These are phyloP conservation scores for Gymnothorax javanicus DNA, from an alignment of 2,797 vertebrate species.

Conservation along the genomic window DNA sequence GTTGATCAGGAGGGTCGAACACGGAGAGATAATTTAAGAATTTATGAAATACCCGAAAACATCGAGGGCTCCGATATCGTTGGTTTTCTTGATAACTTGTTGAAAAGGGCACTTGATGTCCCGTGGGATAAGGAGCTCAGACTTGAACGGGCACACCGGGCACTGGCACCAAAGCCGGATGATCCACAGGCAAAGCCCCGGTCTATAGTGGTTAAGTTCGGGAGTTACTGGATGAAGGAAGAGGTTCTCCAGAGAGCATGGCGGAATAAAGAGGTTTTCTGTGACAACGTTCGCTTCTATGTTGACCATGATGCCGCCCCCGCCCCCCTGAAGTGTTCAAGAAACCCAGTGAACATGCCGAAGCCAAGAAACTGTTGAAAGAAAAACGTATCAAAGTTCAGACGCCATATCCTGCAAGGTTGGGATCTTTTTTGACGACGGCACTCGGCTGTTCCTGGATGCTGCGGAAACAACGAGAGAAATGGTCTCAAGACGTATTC, in stretches of 20 bases:
- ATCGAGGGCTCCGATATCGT: neutral
- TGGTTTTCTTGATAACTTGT: neutral
- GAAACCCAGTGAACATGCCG: no score
- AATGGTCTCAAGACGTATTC: neutral
- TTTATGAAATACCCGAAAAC: neutral
- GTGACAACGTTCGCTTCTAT: no score
- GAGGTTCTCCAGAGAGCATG: no score
- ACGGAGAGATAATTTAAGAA: constrained; percentile 4
- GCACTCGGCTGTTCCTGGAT: constrained; percentile 12
- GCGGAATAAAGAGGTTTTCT: no score
- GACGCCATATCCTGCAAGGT: constrained; percentile 26
- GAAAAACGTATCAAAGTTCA: constrained; percentile 32
- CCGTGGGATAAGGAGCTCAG: neutral
- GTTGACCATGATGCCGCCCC: no score
- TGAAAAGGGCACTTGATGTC: neutral
- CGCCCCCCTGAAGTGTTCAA: no score
- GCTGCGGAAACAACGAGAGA: neutral
- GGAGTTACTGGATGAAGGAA: no score
- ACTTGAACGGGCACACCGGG: neutral
- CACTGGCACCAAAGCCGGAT: no score
- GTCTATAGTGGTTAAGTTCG: constrained; percentile 18
- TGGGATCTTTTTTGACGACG: neutral
- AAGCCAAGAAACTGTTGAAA: constrained; percentile 30
- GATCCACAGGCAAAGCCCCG: neutral
- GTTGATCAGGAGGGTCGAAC: constrained; percentile 31